Percentiles rank a stretch among this genome's conserved stretches.
These are phyloP conservation scores for Caenorhabditis plicata DNA, from an alignment of 2,888 invertebrate genomes.

Conservation along the genomic window DNA sequence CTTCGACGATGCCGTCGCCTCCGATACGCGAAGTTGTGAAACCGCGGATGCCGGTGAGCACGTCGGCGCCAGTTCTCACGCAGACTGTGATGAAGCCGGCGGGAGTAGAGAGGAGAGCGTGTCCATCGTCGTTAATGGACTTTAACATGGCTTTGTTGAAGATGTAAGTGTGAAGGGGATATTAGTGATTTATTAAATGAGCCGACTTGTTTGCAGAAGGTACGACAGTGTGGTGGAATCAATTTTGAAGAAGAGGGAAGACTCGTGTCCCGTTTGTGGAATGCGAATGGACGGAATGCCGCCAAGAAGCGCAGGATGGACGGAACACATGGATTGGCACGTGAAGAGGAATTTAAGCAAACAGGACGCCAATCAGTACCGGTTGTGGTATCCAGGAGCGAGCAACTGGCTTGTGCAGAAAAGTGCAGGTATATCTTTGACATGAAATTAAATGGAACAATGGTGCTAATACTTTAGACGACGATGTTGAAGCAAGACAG, in stretches of 20 bases:
- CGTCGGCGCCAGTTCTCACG: background rate
- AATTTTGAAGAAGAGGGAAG: slow-evolving; percentile 77
- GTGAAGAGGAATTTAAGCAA: slow-evolving; percentile 79
- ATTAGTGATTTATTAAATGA: slow-evolving; percentile 16
- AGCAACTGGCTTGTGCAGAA: slow-evolving; percentile 7
- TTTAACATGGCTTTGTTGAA: slow-evolving; percentile 46
- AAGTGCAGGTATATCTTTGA: too few species aligned
- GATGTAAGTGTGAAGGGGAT: slow-evolving; percentile 21
- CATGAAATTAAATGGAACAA: too few species aligned
- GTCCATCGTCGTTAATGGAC: slow-evolving; percentile 68
- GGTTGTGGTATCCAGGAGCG: slow-evolving; percentile 18
- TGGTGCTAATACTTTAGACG: too few species aligned
- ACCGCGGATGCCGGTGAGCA: background rate
- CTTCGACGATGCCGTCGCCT: slow-evolving; percentile 16
- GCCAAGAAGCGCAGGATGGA: slow-evolving; percentile 23
- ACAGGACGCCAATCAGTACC: slow-evolving; percentile 5
- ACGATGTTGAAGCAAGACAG: too few species aligned
- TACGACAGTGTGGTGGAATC: slow-evolving; percentile 76
- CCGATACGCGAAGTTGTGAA: slow-evolving; percentile 13
- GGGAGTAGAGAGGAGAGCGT: slow-evolving; percentile 15
- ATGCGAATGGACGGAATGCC: slow-evolving; percentile 77
- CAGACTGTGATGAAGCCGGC: background rate
- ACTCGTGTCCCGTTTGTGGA: slow-evolving; percentile 94
- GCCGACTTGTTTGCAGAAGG: slow-evolving; percentile 70
- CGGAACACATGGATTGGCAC: slow-evolving; percentile 94